Evolutionary conservation across 2,888 invertebrate species (phyloP), one percentile per base, ranked within the genome.

Genomic region (Aspidiotus destructor): DNA sequence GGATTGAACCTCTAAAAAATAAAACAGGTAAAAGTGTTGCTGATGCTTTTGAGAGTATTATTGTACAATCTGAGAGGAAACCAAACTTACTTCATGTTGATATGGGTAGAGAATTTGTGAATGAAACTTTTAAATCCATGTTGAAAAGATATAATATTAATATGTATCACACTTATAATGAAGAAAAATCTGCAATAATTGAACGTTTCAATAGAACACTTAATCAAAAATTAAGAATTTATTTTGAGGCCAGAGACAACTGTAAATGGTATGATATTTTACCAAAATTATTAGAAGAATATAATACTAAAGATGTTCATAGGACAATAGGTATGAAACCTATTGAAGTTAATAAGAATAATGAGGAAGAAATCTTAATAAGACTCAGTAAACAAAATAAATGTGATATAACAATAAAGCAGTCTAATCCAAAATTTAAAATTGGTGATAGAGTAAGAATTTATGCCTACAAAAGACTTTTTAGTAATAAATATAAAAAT

Each of bases 31-130:
- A 8, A 16, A 61, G 41, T 2, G 72, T 73, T 6, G 58, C 69
- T 17, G 41, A 64, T 40, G 73, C 68, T 1, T 74, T 74, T 69
- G 52, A 69, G 13, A 60, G 71, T 41, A 73, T 74, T 55, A 69
- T 74, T 8, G 64, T 55, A 40, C 41, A 67, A 5, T 61, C 55
- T 8, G n/a, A 69, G 11, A 28, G 68, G 13, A 68, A 53, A 61
- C 72, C 71, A 0, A 62, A 72, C 8, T 61, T 72, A 16, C 41
- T 73, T 10, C 73, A 74, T 54, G 71, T 73, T 1, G 74, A 75
- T 62, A 71, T 69, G 41, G 74, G 74, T 1, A 73, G 72, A 48
- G 48, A 48, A 48, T 48, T 41, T 55, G 55, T 55, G 1, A 55
- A 55, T 55, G 55, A n/a, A 55, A 55, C 60, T 44, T 67, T 67